Percentiles rank a stretch among this genome's conserved stretches.
Conservation (phyloP, 2,888 invertebrate genomes). For the Apotomis betuletana region DNA sequence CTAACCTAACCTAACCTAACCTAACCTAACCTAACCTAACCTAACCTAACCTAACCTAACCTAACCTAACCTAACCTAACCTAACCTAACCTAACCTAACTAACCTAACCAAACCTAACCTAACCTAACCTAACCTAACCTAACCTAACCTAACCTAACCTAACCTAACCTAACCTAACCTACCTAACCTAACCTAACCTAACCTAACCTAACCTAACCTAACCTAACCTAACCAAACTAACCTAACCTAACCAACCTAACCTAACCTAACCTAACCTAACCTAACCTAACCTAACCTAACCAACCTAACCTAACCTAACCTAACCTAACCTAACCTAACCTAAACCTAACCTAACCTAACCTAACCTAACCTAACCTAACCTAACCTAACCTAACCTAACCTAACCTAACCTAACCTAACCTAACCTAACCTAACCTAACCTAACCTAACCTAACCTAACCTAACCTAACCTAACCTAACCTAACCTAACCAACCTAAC, state of each 20-base stretch:
- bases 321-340: too few relatives aligned
- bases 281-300: constrained; percentile 7
- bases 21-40: constrained; percentile 22
- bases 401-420: constrained; percentile 7
- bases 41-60: constrained; percentile 22
- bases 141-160: constrained; percentile 7
- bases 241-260: constrained; percentile 7
- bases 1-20: constrained; percentile 22
- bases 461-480: constrained; percentile 7
- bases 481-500: too few relatives aligned
- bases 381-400: constrained; percentile 7
- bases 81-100: constrained; percentile 22
- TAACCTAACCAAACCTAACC: too few relatives aligned
- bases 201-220: constrained; percentile 7
- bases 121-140: constrained; percentile 22
- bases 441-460: constrained; percentile 7
- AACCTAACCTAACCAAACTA: constrained; percentile 7
- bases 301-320: too few relatives aligned
- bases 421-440: constrained; percentile 7
- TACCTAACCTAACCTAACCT: constrained; percentile 7
- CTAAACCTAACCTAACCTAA: too few relatives aligned
- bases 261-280: constrained; percentile 7
- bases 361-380: constrained; percentile 7
- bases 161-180: constrained; percentile 7
- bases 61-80: constrained; percentile 22